phyloP scores from a whole-genome alignment of 2,113 vertebrate species.

The Lynx canadensis region DNA sequence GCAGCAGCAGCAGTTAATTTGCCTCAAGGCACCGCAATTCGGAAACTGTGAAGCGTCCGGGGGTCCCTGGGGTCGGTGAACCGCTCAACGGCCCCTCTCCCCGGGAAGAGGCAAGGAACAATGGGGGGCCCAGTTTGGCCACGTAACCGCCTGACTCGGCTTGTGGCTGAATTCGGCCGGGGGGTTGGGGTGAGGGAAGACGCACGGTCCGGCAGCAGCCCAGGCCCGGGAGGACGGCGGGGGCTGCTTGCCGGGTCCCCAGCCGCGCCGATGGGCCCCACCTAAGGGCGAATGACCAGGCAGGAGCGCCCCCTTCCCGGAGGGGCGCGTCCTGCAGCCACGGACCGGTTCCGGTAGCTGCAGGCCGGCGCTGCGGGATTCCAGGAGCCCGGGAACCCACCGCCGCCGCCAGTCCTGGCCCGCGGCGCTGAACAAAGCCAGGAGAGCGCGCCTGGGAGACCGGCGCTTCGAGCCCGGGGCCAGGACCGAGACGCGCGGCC shows the following conservation, averaged over 20 bases:
- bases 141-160: slow-evolving; percentile 14
- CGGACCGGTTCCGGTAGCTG: neutral
- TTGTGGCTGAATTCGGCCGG: accelerated
- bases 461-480: neutral
- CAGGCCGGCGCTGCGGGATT: neutral
- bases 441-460: neutral
- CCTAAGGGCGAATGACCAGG: neutral
- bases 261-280: slow-evolving; percentile 27
- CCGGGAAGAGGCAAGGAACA: slow-evolving; percentile 46
- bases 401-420: neutral
- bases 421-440: slow-evolving; percentile 67
- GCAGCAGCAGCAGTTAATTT: neutral
- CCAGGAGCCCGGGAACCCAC: neutral
- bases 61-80: neutral
- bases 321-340: slow-evolving; percentile 25
- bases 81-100: neutral
- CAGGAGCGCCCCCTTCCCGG: slow-evolving; percentile 64
- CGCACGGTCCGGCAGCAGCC: neutral
- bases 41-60: neutral
- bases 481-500: neutral
- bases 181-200: neutral
- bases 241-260: neutral
- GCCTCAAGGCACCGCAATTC: neutral
- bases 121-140: slow-evolving; percentile 38
- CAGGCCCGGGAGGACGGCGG: neutral